A percentile compares a stretch with the other conserved stretches of the same genome.
Conservation (phyloP, 2,888 invertebrate species). For the Glaucopsyche alexis region DNA sequence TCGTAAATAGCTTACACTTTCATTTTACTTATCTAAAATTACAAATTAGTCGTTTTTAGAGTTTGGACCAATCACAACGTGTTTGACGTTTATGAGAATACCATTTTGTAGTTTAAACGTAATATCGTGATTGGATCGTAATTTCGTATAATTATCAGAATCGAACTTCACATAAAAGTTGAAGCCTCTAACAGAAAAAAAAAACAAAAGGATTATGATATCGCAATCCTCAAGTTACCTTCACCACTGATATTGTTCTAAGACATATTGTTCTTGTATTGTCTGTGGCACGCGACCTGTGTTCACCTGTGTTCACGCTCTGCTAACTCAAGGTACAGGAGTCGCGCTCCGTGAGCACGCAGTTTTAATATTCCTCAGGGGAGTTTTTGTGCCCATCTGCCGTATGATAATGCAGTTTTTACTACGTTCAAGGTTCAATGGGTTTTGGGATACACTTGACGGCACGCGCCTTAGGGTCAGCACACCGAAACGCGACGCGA, state of each 20-base stretch:
- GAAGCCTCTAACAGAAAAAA: neutral
- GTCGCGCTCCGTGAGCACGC: slow-evolving; percentile 28
- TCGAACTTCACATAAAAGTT: too few species aligned
- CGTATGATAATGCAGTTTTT: slow-evolving; percentile 3
- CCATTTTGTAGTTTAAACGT: too few species aligned
- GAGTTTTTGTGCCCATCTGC: slow-evolving; percentile 2
- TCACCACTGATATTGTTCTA: slow-evolving; percentile 9
- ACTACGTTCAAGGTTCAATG: neutral
- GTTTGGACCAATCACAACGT: too few species aligned
- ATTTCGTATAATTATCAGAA: too few species aligned
- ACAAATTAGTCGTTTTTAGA: too few species aligned
- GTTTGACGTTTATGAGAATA: too few species aligned
- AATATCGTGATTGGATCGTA: too few species aligned
- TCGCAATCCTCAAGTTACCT: neutral
- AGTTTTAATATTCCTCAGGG: slow-evolving; percentile 1
- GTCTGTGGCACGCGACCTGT: slow-evolving; percentile 30
- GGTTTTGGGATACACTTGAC: neutral
- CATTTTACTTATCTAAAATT: too few species aligned
- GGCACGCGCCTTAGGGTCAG: neutral
- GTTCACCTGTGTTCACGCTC: slow-evolving; percentile 18
- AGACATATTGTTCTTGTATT: neutral
- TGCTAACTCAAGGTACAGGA: slow-evolving; percentile 16
- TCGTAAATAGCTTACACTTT: too few species aligned
- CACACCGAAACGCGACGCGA: too few species aligned
- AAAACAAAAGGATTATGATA: neutral